A percentile compares a stretch with the other conserved stretches of the same genome.
phyloP scores from a whole-genome alignment of 2,797 vertebrate genomes.

The Heteromormyrus szaboi region DNA sequence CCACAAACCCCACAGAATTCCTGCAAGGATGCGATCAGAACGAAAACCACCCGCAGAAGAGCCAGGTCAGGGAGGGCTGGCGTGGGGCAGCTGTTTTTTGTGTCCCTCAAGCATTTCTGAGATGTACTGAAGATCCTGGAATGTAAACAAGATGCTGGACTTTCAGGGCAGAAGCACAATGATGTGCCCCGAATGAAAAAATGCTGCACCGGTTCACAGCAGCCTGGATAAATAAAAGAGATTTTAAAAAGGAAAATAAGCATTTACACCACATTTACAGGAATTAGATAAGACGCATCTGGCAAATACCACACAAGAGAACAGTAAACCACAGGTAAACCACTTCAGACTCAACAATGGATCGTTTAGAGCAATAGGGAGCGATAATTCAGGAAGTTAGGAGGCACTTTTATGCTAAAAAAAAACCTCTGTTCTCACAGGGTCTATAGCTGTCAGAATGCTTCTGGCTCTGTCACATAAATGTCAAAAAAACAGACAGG shows the following conservation, averaged over 20 bases:
- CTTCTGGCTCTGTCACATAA: not conserved
- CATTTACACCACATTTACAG: not conserved
- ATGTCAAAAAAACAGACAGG: constrained; percentile 5
- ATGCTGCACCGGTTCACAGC: not conserved
- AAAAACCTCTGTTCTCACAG: not conserved
- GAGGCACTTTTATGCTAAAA: not conserved
- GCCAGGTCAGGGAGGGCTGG: not conserved
- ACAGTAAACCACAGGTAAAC: not conserved
- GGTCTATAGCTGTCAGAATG: not conserved
- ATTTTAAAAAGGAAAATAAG: not conserved
- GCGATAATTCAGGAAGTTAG: not conserved
- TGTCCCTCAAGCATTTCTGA: not conserved
- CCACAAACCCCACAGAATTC: not conserved
- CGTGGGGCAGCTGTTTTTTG: not conserved
- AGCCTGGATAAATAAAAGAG: constrained; percentile 3
- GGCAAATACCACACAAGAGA: not conserved
- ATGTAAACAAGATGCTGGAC: not conserved
- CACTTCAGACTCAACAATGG: not conserved
- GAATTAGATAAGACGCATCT: not conserved
- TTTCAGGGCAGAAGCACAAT: not conserved
- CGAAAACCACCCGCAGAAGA: not conserved
- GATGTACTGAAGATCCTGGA: not conserved
- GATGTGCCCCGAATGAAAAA: not conserved
- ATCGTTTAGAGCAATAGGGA: not conserved
- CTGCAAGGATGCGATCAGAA: not conserved